phyloP scores from a whole-genome alignment of 2,113 vertebrate species.

The Gallinago undulata region DNA sequence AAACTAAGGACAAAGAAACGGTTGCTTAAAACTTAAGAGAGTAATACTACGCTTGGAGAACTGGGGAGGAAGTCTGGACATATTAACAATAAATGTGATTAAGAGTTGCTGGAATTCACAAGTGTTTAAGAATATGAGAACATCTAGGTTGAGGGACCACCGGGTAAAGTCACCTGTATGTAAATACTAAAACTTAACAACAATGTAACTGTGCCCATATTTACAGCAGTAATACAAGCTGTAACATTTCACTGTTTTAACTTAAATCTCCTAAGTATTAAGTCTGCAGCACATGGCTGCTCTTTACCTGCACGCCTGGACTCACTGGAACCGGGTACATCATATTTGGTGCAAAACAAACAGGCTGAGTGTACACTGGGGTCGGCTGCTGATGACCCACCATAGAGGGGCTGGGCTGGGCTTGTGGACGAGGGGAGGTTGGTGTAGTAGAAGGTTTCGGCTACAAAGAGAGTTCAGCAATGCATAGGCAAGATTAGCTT shows the following conservation, averaged over 20 bases:
- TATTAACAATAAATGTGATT: neutral
- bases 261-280: neutral
- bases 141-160: neutral
- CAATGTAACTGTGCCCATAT: neutral
- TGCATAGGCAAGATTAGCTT: neutral
- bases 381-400: constrained; percentile 92
- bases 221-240: neutral
- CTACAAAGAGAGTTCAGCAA: constrained; percentile 66
- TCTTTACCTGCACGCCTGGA: constrained; percentile 93
- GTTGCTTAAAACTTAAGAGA: neutral
- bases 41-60: neutral
- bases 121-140: neutral
- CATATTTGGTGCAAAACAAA: constrained; percentile 95
- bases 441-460: constrained; percentile 97
- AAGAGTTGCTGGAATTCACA: neutral
- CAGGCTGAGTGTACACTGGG: constrained; percentile 90
- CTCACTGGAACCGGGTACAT: constrained; percentile 98
- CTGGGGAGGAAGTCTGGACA: neutral
- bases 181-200: neutral
- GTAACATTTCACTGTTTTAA: neutral
- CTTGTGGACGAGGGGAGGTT: constrained; percentile 93
- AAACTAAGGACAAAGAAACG: neutral
- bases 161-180: neutral
- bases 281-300: neutral
- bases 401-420: constrained; percentile 96